phyloP scores from a whole-genome alignment of 2,797 vertebrate genomes.

The Fistularia tabacaria region DNA sequence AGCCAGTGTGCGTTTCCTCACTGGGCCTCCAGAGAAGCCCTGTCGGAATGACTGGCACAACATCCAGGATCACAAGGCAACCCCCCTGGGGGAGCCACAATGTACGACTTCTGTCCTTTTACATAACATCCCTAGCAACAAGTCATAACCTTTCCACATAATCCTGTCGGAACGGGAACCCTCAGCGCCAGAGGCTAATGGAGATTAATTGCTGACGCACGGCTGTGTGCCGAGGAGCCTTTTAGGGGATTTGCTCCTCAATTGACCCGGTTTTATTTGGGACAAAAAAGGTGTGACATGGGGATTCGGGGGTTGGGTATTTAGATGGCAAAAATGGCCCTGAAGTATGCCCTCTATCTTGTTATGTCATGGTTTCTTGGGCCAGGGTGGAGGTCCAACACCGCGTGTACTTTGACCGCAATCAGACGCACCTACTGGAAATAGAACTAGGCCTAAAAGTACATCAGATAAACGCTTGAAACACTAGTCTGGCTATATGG shows the following conservation, averaged over 20 bases:
- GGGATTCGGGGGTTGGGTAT: too few relatives aligned
- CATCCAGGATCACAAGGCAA: not conserved
- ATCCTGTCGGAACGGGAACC: conserved; percentile 32
- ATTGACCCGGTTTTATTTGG: not conserved
- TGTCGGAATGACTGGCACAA: not conserved
- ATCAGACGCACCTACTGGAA: too few relatives aligned
- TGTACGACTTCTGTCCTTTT: conserved; percentile 22
- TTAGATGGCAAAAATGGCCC: too few relatives aligned
- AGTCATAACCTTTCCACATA: conserved; percentile 30
- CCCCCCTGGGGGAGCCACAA: not conserved
- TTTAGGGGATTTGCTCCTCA: conserved; percentile 7
- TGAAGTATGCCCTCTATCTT: too few relatives aligned
- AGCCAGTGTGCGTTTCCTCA: too few relatives aligned
- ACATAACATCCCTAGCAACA: conserved; percentile 35
- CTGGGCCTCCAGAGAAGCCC: too few relatives aligned
- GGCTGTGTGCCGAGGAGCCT: not conserved
- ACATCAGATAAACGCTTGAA: too few relatives aligned
- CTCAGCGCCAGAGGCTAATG: conserved; percentile 19
- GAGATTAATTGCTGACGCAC: conserved; percentile 48
- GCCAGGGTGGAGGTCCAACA: not conserved
- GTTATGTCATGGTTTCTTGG: too few relatives aligned
- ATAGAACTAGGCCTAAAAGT: too few relatives aligned
- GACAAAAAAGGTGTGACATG: not conserved
- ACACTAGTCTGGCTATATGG: too few relatives aligned
- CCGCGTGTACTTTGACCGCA: not conserved